Base-by-base conservation (phyloP, 2,888 invertebrate genomes). In the Gnatocerus cornutus region DNA sequence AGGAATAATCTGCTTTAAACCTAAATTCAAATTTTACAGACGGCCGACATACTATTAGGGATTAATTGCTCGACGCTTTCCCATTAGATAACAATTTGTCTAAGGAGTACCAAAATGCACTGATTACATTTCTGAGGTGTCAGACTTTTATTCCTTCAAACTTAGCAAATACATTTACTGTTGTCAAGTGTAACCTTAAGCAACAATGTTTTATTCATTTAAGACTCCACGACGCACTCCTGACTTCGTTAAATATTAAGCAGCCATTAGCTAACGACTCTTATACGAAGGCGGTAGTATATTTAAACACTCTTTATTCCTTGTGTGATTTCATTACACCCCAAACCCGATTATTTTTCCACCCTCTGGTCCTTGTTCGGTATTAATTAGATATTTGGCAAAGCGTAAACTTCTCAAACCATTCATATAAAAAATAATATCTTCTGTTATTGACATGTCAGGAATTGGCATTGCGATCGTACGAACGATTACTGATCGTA, bases 231-330 rank as follows among this genome's bases (percentile, higher is more conserved):
- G 65, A 71, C 67, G 70, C 58, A 71, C 67, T 71, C 67, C 58
- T 67, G 67, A 56, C 70, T 71, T 67, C 70, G 67, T 71, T 71
- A 71, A 71, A 71, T 71, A 71, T 71, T 71, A 71, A 71, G 67
- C 70, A 71, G 70, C 70, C 70, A 71, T 71, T 71, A 71, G 70
- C 70, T 71, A 71, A 71, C 70, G 70, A 71, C 70, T 66, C 58
- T 67, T 43, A 43, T 55, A 59, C 52, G 64, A 37, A 59, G 50
- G 53, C 59, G 50, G 45, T 62, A 52, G 62, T 64, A 65, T 59
- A 69, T 69, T 69, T 69, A 69, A 69, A 69, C 58, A 68, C 61
- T 68, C 61, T 68, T 61, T 62, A 61, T 45, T 41, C 43, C 43
- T 67, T 67, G 50, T 67, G 66, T 67, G 66, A 67, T 67, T 67